Evolutionary conservation across 2,888 invertebrate genomes (phyloP), one percentile per base, ranked within the genome.

Genomic region (Scelioninae gen. 1): DNA sequence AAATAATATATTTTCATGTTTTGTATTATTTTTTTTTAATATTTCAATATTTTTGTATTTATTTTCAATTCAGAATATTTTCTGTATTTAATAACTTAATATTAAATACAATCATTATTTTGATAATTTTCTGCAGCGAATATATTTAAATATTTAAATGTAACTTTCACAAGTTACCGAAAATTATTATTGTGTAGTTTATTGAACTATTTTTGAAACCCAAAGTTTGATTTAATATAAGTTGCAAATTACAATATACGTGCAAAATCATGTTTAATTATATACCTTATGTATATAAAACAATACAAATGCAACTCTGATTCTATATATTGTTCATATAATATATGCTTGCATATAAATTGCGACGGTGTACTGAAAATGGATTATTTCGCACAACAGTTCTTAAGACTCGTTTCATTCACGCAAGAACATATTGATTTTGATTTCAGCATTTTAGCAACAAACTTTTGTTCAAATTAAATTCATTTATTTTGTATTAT

Each of bases 391-490:
- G n/a, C 43, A 38, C 23, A 43, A 60, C 43, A 15, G 38, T 16
- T 8, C 38, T 56, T 56, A 56, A 56, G 15, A 56, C 56, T 56
- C 16, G 38, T 56, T 56, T 38, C 56, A 38, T 56, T 56, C 40
- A 58, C 40, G 40, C 58, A 40, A 29, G 45, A 45, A 45, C 62
- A 13, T 62, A 45, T 62, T 40, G 58, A 62, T 62, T 62, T 62
- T 34, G 16, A 38, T 38, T 45, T 32, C 32, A 4, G 31, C 13
- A 40, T 23, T 58, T 58, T 29, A 29, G 15, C 23, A 11, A 58
- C 34, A 58, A 16, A 16, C 43, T 43, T 40, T n/a, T n/a, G n/a
- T n/a, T n/a, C n/a, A n/a, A n/a, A 43, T 55, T 0, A 11, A 40
- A 58, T 58, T 58, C 23, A 23, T 29, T 58, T 58, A 58, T 43